These are phyloP conservation scores for Fringilla coelebs DNA, from an alignment of 2,797 vertebrate genomes.

Conservation along the genomic window DNA sequence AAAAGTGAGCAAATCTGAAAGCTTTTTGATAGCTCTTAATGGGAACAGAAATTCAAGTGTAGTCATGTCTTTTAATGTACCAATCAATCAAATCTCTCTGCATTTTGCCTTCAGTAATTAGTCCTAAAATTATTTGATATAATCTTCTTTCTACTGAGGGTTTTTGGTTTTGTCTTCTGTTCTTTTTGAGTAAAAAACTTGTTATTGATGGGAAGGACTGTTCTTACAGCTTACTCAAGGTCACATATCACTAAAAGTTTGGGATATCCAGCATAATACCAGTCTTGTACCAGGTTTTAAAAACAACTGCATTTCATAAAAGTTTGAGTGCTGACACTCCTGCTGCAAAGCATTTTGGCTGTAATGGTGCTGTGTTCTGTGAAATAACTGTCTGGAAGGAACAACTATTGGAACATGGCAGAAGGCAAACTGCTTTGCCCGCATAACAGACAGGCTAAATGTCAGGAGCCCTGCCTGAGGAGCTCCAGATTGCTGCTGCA, in stretches of 20 bases:
- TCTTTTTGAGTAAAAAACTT: not conserved
- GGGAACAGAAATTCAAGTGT: not conserved
- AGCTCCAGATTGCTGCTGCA: not conserved
- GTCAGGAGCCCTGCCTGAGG: not conserved
- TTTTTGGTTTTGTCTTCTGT: not conserved
- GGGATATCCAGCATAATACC: not conserved
- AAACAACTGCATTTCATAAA: not conserved
- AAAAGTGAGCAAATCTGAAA: not conserved
- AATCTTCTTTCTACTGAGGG: not conserved
- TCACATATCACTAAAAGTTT: not conserved
- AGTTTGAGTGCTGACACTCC: not conserved
- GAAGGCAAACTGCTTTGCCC: not conserved
- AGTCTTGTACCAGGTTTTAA: not conserved
- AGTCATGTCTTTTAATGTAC: not conserved
- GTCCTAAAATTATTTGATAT: not conserved
- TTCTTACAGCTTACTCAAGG: not conserved
- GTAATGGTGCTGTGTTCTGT: not conserved
- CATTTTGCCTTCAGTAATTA: not conserved
- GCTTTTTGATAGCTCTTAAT: conserved; percentile 9
- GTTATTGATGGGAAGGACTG: not conserved
- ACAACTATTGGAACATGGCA: fast-evolving
- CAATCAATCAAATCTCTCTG: not conserved
- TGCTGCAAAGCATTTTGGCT: not conserved
- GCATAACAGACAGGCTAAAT: not conserved
- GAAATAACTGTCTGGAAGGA: not conserved